A percentile compares a stretch with the other conserved stretches of the same genome.
These are phyloP conservation scores for Phalloptychus januarius DNA, from an alignment of 2,797 vertebrate species.

Conservation along the genomic window DNA sequence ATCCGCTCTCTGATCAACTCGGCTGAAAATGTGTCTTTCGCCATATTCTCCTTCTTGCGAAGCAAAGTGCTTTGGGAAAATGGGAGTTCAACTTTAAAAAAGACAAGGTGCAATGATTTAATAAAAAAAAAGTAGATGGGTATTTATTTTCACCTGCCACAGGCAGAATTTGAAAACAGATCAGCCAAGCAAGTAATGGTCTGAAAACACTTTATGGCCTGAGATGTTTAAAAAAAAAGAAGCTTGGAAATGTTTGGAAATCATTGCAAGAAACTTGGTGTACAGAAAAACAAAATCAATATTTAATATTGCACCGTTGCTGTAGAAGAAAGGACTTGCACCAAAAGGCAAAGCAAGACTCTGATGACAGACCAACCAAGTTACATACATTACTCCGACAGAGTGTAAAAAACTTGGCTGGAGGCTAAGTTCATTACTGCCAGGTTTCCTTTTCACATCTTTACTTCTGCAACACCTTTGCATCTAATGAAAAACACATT, in stretches of 20 bases:
- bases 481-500: neutral
- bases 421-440: conserved; percentile 24
- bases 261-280: conserved; percentile 29
- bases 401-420: conserved; percentile 31
- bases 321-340: conserved; percentile 48
- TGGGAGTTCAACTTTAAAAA: conserved; percentile 35
- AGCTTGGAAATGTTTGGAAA: conserved; percentile 42
- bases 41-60: conserved; percentile 13
- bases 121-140: conserved; percentile 7
- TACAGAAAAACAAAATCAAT: conserved; percentile 50
- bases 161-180: conserved; percentile 36
- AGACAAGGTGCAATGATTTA: conserved; percentile 39
- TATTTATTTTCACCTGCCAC: conserved; percentile 33
- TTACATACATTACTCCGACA: conserved; percentile 15
- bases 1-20: conserved; percentile 26
- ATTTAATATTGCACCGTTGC: conserved; percentile 53
- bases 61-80: conserved; percentile 7
- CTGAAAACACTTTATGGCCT: conserved; percentile 28
- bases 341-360: conserved; percentile 51
- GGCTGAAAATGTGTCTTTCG: conserved; percentile 18
- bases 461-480: neutral
- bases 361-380: conserved; percentile 30
- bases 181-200: conserved; percentile 44
- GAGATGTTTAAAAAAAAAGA: conserved; percentile 37
- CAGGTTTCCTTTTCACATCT: neutral